phyloP scores from a whole-genome alignment of 37 sponge, comb jelly and placozoan species.

The Chondrilla cf. caribensis region DNA sequence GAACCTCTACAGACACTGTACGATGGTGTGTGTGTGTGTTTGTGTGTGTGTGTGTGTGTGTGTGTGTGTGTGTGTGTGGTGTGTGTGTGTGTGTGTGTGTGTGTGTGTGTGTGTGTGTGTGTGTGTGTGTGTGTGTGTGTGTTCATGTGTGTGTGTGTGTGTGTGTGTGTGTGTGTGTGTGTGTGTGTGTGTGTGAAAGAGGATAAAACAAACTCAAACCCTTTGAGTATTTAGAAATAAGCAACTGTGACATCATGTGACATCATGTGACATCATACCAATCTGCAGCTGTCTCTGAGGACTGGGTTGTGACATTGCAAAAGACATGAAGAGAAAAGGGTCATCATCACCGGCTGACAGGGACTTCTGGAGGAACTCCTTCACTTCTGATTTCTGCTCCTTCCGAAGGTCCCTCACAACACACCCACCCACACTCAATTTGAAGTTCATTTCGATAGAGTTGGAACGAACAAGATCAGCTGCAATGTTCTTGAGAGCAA shows the following conservation, averaged over 20 bases:
- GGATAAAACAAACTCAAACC: no score
- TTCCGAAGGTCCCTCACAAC: neutral
- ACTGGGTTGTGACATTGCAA: neutral
- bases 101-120: conserved; percentile 19
- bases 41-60: conserved; percentile 15
- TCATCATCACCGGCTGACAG: no score
- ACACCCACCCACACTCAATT: neutral
- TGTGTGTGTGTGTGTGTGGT: neutral
- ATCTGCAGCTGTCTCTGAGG: no score
- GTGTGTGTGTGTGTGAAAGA: no score
- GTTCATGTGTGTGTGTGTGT: no score
- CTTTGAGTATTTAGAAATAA: no score
- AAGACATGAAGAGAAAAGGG: neutral
- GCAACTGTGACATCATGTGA: no score
- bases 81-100: no score
- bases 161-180: no score
- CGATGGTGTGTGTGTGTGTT: neutral
- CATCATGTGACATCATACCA: no score
- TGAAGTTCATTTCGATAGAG: neutral
- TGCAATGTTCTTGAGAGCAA: neutral
- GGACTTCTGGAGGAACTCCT: neutral
- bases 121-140: conserved; percentile 5
- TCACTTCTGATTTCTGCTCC: neutral
- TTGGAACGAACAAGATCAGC: neutral
- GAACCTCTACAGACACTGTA: conserved; percentile 30